Percentiles rank a stretch among this genome's conserved stretches.
These are phyloP conservation scores for Pollimyrus isidori DNA, from an alignment of 2,113 vertebrate genomes.

Conservation along the genomic window DNA sequence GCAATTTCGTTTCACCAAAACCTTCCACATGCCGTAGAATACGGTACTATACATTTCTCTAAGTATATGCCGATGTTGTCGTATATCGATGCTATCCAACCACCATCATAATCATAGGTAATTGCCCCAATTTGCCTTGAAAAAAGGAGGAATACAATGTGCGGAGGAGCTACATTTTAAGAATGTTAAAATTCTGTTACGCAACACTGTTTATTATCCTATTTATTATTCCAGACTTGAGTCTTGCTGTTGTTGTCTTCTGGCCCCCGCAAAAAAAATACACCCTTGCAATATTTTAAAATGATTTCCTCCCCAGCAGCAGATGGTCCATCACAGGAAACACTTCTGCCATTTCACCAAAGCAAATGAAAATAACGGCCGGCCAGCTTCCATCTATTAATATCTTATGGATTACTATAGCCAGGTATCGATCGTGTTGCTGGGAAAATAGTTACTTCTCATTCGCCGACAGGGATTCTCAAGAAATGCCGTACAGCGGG, in stretches of 20 bases:
- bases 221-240: background rate
- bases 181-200: background rate
- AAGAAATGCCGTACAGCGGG: background rate
- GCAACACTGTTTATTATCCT: background rate
- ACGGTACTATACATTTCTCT: background rate
- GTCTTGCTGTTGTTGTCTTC: background rate
- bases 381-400: background rate
- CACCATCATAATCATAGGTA: background rate
- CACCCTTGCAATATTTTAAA: slow-evolving; percentile 1
- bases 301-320: background rate
- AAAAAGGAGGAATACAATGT: background rate
- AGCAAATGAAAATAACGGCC: background rate
- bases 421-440: background rate
- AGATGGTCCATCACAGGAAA: background rate
- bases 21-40: background rate
- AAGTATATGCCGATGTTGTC: background rate
- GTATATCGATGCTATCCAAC: background rate
- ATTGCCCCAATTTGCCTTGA: background rate
- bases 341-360: background rate
- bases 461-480: background rate
- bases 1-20: background rate
- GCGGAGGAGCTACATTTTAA: background rate
- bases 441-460: slow-evolving; percentile 7
- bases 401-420: background rate
- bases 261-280: background rate